phyloP scores from a whole-genome alignment of 2,797 vertebrate species.

The Lepidocolaptes lacrymiger region DNA sequence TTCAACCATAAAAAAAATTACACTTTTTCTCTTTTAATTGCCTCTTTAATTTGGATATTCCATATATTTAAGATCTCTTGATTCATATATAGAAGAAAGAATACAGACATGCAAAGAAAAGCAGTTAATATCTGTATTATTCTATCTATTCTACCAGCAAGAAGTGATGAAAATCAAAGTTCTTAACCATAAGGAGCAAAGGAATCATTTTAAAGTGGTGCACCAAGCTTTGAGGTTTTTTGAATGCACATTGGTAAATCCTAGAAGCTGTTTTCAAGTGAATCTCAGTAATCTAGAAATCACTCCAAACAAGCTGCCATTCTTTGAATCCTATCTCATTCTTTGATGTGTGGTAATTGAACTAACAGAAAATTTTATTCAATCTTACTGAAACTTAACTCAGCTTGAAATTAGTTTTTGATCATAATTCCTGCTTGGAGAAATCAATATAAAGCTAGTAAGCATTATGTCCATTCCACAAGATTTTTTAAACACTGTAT shows the following conservation, averaged over 20 bases:
- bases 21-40: background rate
- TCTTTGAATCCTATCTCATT: conserved; percentile 37
- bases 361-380: conserved; percentile 54
- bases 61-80: background rate
- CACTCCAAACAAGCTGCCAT: background rate
- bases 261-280: conserved; percentile 24
- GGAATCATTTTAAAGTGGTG: background rate
- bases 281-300: conserved; percentile 46
- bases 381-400: conserved; percentile 59
- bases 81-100: background rate
- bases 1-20: background rate
- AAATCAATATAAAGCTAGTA: conserved; percentile 59
- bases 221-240: background rate
- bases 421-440: conserved; percentile 60
- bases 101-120: background rate
- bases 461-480: conserved; percentile 17
- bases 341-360: conserved; percentile 33
- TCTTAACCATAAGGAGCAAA: background rate
- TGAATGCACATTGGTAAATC: background rate
- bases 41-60: background rate
- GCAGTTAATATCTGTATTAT: background rate
- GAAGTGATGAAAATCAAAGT: background rate
- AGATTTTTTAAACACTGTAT: background rate
- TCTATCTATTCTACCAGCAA: background rate
- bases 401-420: conserved; percentile 58